Base-by-base conservation (phyloP, 2,797 vertebrate genomes). In the Tokudaia tokunoshimensis region DNA sequence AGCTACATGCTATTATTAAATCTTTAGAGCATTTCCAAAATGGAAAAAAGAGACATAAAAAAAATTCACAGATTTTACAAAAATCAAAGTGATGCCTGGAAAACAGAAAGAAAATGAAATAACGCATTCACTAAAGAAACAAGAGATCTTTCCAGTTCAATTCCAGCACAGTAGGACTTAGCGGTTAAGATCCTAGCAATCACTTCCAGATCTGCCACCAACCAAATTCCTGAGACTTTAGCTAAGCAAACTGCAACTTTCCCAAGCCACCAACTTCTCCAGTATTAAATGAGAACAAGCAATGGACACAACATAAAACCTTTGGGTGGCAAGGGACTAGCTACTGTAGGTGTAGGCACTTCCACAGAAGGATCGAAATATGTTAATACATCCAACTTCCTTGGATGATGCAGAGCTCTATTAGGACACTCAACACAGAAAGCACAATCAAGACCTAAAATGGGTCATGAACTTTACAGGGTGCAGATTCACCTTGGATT, bases 211-310 rank as follows among this genome's bases (percentile, higher is more conserved):
- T 70, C 59, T 65, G 80, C 55, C 26, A n/a, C 57, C 61, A 96
- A 88, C 70, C 91, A 94, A 94, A 94, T 26, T 37, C 12, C 79
- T 24, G 37, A 91, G 29, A 89, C 47, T 31, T 87, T 94, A 37
- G 76, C 74, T 94, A 93, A 91, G 41, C 82, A 95, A 97, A 78
- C 0, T 74, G 50, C 67, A 92, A 83, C 55, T 79, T 91, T 89
- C 80, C 81, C 47, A 92, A 94, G 70, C 89, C 78, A 83, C 89
- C 88, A 65, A 78, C 95, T 91, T 96, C 87, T 80, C 19, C 82
- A 96, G 65, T 57, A 92, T 72, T 92, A 92, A 80, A 89, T 37
- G 63, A 96, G 67, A 94, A 97, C 82, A 86, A 92, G 89, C 76
- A 55, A 86, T 44, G 41, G 29, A 67, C 6, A 61, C 29, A n/a